Evolutionary conservation across 2,888 invertebrate genomes (phyloP), one percentile per base, ranked within the genome.

Genomic region (Sinopyrophorus schimmeli): DNA sequence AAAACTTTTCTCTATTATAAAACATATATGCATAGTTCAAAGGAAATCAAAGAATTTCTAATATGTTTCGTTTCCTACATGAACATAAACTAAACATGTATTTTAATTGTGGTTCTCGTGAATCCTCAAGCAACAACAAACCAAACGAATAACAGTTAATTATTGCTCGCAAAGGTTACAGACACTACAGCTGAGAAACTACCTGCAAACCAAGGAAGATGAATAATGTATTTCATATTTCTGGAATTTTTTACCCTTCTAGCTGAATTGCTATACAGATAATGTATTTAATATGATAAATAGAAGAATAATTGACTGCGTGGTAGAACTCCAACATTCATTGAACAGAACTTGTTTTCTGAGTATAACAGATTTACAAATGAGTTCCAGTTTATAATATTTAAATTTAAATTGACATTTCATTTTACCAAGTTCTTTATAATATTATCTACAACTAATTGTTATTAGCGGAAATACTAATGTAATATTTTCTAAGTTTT

Each of bases 231-330:
- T 61, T 61, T 61, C 61, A 61, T 61, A 61, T 59, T 58, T 59
- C 54, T 63, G 58, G n/a, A 51, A 52, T 64, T 65, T 62, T 55
- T 52, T 58, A 28, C 43, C 48, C 63, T 54, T 27, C 35, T 20
- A 58, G 59, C 55, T 35, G 47, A 48, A 55, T 47, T 54, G 54
- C 54, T 51, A 52, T 52, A 48, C 50, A 55, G 53, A 52, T 61
- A 61, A 60, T 55, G 60, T 54, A 62, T 59, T 60, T 59, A 62
- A 59, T 63, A 64, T 59, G 58, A 60, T 60, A 63, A 63, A 63
- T 63, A 62, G 55, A 55, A 58, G 61, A 62, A 63, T 63, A 62
- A 64, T 63, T 64, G 64, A 64, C 61, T 63, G 57, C 54, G 56
- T 52, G 39, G 40, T 43, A 43, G 35, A 35, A 35, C 37, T 34